Evolutionary conservation across 2,888 invertebrate species (phyloP).

Genomic region (Mechanitis mazaeus): DNA sequence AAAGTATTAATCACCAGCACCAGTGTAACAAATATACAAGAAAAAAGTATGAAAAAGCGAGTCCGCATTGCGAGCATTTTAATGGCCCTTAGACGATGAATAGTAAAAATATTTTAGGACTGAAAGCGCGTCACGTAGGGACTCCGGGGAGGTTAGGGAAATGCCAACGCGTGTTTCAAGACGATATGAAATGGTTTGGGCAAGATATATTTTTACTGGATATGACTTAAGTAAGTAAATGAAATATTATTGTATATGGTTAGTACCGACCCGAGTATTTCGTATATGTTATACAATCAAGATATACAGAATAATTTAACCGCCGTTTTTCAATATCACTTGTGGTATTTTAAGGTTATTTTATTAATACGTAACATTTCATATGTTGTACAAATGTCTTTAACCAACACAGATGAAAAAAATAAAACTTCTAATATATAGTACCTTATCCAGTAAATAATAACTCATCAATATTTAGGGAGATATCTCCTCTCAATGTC

Average conservation of each 20-base stretch:
- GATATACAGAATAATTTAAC: no score
- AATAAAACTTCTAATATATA: neutral
- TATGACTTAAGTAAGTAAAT: neutral
- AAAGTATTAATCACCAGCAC: slow-evolving; percentile 16
- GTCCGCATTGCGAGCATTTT: slow-evolving; percentile 55
- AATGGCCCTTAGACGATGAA: slow-evolving; percentile 62
- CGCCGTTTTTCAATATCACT: no score
- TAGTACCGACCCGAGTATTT: no score
- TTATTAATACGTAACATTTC: no score
- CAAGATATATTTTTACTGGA: slow-evolving; percentile 16
- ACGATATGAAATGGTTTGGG: slow-evolving; percentile 62
- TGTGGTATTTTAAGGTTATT: no score
- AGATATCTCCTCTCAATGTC: slow-evolving; percentile 39
- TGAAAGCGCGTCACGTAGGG: slow-evolving; percentile 62
- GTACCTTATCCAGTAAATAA: slow-evolving; percentile 28
- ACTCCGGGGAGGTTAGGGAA: slow-evolving; percentile 54
- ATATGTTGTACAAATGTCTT: no score
- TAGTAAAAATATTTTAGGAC: slow-evolving; percentile 68
- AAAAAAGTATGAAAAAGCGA: slow-evolving; percentile 26
- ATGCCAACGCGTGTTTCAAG: slow-evolving; percentile 61
- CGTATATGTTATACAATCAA: no score
- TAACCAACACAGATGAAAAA: no score
- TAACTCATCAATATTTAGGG: slow-evolving; percentile 34
- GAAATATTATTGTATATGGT: no score
- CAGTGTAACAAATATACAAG: slow-evolving; percentile 20